phyloP scores from a whole-genome alignment of 2,888 invertebrate genomes.

The Campopleginae sp. region DNA sequence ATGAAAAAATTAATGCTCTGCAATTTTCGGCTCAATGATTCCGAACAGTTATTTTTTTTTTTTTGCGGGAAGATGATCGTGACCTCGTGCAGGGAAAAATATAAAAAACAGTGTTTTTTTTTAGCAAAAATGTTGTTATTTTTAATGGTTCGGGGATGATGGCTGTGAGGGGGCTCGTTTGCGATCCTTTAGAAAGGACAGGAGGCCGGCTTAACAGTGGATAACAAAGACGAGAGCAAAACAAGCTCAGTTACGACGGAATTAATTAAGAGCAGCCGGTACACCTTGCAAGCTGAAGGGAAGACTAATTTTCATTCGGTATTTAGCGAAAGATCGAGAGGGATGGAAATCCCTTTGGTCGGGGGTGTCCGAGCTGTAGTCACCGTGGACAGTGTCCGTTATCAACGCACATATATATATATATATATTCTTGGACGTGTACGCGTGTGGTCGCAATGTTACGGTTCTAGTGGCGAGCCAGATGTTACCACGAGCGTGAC shows the following conservation, averaged over 20 bases:
- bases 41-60: neutral
- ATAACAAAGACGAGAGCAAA: slow-evolving; percentile 52
- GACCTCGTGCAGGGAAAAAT: neutral
- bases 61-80: neutral
- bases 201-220: neutral
- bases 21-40: neutral
- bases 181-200: slow-evolving; percentile 16
- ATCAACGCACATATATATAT: slow-evolving; percentile 40
- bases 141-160: neutral
- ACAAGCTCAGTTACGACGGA: slow-evolving; percentile 70
- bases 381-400: slow-evolving; percentile 69
- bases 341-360: slow-evolving; percentile 72
- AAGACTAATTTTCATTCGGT: slow-evolving; percentile 81
- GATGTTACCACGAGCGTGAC: slow-evolving; percentile 84
- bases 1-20: neutral
- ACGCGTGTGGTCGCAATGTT: slow-evolving; percentile 44
- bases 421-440: slow-evolving; percentile 12
- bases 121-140: neutral
- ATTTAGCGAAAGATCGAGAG: slow-evolving; percentile 43
- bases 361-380: slow-evolving; percentile 77
- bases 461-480: slow-evolving; percentile 74
- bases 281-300: slow-evolving; percentile 71
- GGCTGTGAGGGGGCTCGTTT: neutral
- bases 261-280: slow-evolving; percentile 82
- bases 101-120: neutral